phyloP scores from a whole-genome alignment of 2,113 vertebrate genomes.

The Clarias batrachus region DNA sequence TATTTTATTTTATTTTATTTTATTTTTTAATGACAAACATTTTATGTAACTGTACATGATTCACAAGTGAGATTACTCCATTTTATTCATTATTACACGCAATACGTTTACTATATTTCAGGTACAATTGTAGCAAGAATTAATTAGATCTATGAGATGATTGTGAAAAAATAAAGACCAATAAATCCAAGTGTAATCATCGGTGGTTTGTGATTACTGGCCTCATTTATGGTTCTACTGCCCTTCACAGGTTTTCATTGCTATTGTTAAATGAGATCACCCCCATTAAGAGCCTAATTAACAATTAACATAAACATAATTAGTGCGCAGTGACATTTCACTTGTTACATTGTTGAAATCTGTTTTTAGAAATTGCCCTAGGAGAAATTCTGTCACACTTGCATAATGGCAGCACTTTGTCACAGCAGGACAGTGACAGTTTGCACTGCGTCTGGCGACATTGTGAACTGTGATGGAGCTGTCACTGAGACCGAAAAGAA shows the following conservation, averaged over 20 bases:
- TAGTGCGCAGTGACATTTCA: constrained; percentile 94
- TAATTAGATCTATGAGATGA: constrained; percentile 63
- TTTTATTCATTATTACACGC: constrained; percentile 38
- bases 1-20: too few relatives aligned
- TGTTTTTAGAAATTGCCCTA: constrained; percentile 92
- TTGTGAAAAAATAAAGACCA: constrained; percentile 58
- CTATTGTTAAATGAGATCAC: constrained; percentile 96
- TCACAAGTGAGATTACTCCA: not conserved
- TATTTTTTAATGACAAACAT: not conserved
- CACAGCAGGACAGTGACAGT: constrained; percentile 85
- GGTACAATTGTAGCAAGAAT: constrained; percentile 44
- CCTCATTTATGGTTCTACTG: constrained; percentile 71
- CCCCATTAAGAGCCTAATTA: constrained; percentile 95
- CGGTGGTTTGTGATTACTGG: constrained; percentile 72
- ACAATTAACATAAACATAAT: constrained; percentile 99
- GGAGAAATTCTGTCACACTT: constrained; percentile 84
- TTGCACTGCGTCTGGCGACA: constrained; percentile 55
- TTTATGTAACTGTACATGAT: not conserved
- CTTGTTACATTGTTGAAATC: constrained; percentile 93
- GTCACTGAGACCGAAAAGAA: constrained; percentile 24
- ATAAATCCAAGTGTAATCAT: constrained; percentile 78
- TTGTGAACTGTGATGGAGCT: constrained; percentile 39
- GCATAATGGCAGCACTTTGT: constrained; percentile 87
- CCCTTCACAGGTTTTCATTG: constrained; percentile 66
- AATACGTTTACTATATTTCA: constrained; percentile 41